Evolutionary conservation across 2,888 invertebrate genomes (phyloP).

Genomic region (Kryphioiulus occultus): DNA sequence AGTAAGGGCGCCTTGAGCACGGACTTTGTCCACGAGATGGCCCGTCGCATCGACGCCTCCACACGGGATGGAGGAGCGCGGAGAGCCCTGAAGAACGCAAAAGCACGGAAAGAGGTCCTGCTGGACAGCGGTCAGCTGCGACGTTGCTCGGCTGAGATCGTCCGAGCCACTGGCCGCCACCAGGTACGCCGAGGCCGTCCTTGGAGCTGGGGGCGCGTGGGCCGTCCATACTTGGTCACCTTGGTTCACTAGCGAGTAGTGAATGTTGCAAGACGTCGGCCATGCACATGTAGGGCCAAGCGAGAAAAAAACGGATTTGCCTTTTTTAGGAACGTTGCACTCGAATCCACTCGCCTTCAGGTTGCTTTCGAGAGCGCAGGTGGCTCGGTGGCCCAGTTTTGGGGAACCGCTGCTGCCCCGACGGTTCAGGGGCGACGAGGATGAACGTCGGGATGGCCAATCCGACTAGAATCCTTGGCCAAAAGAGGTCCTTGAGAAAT

Average conservation of each 20-base stretch:
- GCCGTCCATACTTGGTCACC: not conserved
- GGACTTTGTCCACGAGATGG: not conserved
- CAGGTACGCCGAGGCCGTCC: not conserved
- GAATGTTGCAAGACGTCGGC: no score
- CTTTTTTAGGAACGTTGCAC: not conserved
- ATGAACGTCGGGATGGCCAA: no score
- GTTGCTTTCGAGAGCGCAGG: not conserved
- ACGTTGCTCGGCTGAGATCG: not conserved
- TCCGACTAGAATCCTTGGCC: no score
- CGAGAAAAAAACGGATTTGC: not conserved
- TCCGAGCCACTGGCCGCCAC: not conserved
- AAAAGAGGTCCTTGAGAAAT: no score
- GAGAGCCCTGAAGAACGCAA: conserved; percentile 31
- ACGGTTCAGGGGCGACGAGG: not conserved
- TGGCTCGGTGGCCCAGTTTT: not conserved
- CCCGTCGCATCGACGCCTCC: conserved; percentile 47
- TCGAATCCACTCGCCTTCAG: no score
- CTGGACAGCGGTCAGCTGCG: not conserved
- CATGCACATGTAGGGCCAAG: not conserved
- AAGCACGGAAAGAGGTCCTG: no score
- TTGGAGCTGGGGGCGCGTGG: not conserved
- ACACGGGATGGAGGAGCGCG: conserved; percentile 47
- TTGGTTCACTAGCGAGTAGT: conserved; percentile 10
- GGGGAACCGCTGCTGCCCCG: not conserved
- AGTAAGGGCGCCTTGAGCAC: not conserved